Percentiles rank a stretch among this genome's conserved stretches.
Evolutionary conservation across 2,888 invertebrate genomes (phyloP).

Genomic region (Homarus gammarus): DNA sequence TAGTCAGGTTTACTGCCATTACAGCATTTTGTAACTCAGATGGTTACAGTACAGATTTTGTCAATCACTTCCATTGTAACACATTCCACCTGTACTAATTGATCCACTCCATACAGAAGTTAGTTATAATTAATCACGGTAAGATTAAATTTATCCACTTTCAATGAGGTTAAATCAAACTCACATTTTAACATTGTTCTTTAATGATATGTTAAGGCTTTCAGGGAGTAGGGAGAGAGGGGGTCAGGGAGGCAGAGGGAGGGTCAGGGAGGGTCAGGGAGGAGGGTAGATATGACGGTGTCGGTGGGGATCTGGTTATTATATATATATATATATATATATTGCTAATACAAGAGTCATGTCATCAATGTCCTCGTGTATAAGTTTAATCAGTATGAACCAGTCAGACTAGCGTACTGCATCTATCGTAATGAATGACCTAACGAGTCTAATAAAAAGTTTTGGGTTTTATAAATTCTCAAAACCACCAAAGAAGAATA

Average conservation of each 20-base stretch:
- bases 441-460: neutral
- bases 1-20: too few relatives aligned
- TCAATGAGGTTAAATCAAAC: slow-evolving; percentile 12
- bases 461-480: slow-evolving; percentile 11
- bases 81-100: too few relatives aligned
- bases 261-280: neutral
- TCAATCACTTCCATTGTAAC: too few relatives aligned
- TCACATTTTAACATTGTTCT: slow-evolving; percentile 35
- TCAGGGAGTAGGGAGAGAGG: too few relatives aligned
- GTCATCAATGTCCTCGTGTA: too few relatives aligned
- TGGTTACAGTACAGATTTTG: too few relatives aligned
- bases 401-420: neutral
- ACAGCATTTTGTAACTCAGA: too few relatives aligned
- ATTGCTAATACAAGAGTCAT: slow-evolving; percentile 26
- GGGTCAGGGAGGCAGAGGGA: too few relatives aligned
- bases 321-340: neutral
- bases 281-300: slow-evolving; percentile 22
- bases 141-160: too few relatives aligned
- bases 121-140: too few relatives aligned
- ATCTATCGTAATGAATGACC: neutral
- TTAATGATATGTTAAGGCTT: slow-evolving; percentile 39
- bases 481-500: slow-evolving; percentile 41
- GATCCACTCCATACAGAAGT: too few relatives aligned
- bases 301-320: neutral
- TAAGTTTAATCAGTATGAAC: neutral